These are phyloP conservation scores for Euglossa dilemma DNA, from an alignment of 1,140 invertebrate species.

Conservation along the genomic window DNA sequence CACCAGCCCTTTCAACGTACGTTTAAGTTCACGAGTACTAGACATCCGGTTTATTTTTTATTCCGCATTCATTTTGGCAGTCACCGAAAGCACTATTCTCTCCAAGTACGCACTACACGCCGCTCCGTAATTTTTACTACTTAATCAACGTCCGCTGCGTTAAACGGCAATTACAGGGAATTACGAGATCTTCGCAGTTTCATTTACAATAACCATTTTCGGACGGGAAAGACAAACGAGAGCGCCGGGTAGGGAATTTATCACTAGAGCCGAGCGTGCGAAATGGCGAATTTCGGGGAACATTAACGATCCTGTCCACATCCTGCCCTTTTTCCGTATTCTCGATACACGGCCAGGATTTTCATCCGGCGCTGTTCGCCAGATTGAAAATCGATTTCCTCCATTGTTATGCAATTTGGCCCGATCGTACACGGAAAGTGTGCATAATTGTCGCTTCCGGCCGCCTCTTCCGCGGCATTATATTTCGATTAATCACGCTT, in stretches of 20 bases:
- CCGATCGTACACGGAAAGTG: not conserved
- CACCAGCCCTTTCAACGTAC: too few relatives aligned
- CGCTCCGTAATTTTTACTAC: too few relatives aligned
- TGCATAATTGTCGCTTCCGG: slow-evolving; percentile 28
- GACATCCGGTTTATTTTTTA: too few relatives aligned
- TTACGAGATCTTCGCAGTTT: too few relatives aligned
- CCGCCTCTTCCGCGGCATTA: not conserved
- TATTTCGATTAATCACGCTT: slow-evolving; percentile 30
- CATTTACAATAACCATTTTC: too few relatives aligned
- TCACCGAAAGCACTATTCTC: too few relatives aligned
- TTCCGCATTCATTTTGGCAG: too few relatives aligned
- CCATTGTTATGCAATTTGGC: slow-evolving; percentile 28
- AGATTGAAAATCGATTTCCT: slow-evolving; percentile 24
- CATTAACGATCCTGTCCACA: slow-evolving; percentile 20
- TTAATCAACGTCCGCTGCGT: too few relatives aligned
- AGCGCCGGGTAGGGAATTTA: not conserved
- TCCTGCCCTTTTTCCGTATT: slow-evolving; percentile 7
- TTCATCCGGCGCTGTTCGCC: not conserved
- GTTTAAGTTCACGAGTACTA: too few relatives aligned
- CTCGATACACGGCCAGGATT: not conserved
- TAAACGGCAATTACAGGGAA: not conserved
- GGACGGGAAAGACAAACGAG: too few relatives aligned
- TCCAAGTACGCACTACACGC: too few relatives aligned
- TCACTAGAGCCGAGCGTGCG: not conserved
- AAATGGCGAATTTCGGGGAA: not conserved